Base-by-base conservation (phyloP, 2,888 invertebrate genomes). In the Dicyrtoma fusca region DNA sequence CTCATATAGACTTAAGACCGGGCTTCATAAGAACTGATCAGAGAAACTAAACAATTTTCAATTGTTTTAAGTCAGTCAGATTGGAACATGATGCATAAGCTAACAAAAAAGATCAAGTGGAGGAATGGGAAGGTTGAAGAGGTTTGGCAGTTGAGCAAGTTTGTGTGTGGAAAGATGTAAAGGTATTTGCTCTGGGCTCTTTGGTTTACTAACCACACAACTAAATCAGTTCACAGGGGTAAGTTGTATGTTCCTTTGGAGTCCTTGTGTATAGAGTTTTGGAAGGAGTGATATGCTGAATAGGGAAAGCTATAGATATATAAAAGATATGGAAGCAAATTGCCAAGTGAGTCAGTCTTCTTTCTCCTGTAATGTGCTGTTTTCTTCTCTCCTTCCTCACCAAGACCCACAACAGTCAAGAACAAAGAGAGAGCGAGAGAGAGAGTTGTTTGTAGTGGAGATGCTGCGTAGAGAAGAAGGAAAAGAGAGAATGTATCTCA, bases 401-500 rank as follows among this genome's bases (percentile, higher is more conserved):
- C 10, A 55, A 14, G 55, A 55, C 49, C 34, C 34, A 34, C 34
- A 34, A 34, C 34, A 34, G 34, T 8, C 34, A 34, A 34, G 34
- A 34, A 8, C 34, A 51, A 44, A 57, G 64, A 63, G 19, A 70
- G 66, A 70, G 66, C 26, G 70, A 68, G 13, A 65, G 63, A 62
- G 63, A 69, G 61, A 66, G 44, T 26, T 26, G 23, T 45, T 53
- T 26, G 42, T 23, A 57, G 53, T 51, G 25, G 70, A 17, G 70
- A 49, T 17, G 11, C 49, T 49, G 14, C 11, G 49, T 14, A 53
- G 53, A 53, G 53, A 11, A 19, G 21, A 53, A 53, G 14, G 11
- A 17, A 3, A 17, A 53, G 3, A 49, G 3, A 49, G 17, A 49
- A 49, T 14, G 17, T 53, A 14, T 53, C 53, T 19, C 53, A 21